Evolutionary conservation across 1,140 invertebrate species (phyloP).

Genomic region (Amyelois transitella): DNA sequence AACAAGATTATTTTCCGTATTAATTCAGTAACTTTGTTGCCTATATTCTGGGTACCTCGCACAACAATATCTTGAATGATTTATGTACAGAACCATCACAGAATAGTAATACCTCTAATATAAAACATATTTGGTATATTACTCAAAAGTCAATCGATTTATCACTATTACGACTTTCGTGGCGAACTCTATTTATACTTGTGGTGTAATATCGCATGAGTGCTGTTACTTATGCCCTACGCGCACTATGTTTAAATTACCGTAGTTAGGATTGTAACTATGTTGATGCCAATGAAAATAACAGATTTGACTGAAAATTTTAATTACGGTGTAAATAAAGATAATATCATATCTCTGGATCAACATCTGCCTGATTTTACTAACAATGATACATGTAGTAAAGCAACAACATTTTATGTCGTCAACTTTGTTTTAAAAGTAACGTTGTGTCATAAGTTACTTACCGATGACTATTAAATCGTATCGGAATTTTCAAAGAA

Average conservation of each 20-base stretch:
- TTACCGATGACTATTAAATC: too few relatives aligned
- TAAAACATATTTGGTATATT: not conserved
- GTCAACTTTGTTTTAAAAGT: too few relatives aligned
- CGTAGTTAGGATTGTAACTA: slow-evolving; percentile 18
- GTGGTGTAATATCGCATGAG: slow-evolving; percentile 48
- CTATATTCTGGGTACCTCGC: not conserved
- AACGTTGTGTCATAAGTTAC: too few relatives aligned
- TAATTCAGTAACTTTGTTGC: not conserved
- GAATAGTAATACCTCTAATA: not conserved
- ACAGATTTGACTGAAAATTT: too few relatives aligned
- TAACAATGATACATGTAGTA: too few relatives aligned
- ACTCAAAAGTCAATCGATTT: not conserved
- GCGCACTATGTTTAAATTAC: slow-evolving; percentile 36
- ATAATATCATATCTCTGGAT: too few relatives aligned
- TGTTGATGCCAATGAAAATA: not conserved
- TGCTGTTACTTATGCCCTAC: slow-evolving; percentile 52
- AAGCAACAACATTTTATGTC: too few relatives aligned
- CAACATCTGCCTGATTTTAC: too few relatives aligned
- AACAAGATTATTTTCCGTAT: not conserved
- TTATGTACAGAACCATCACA: not conserved
- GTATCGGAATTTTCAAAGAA: too few relatives aligned
- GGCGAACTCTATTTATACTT: too few relatives aligned
- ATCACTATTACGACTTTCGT: too few relatives aligned
- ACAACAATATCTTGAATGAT: not conserved
- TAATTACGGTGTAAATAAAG: too few relatives aligned